A percentile compares a stretch with the other conserved stretches of the same genome.
phyloP scores from a whole-genome alignment of 2,113 vertebrate species.

The Antechinus stuartii region DNA sequence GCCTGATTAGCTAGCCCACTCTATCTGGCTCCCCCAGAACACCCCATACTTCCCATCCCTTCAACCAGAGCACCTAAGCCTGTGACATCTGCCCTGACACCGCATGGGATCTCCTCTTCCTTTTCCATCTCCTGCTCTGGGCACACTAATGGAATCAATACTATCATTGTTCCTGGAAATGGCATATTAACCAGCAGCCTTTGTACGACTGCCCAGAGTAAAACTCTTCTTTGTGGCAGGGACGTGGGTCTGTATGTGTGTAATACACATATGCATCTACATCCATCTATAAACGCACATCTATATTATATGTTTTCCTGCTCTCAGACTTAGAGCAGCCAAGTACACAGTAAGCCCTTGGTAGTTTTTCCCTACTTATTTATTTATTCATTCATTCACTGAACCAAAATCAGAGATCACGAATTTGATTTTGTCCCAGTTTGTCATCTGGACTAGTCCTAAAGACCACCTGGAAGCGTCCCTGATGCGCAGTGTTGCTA shows the following conservation, averaged over 20 bases:
- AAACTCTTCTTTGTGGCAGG: background rate
- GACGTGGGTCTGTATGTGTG: no score
- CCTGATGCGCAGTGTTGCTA: background rate
- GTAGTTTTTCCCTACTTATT: background rate
- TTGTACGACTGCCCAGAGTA: background rate
- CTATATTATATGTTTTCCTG: background rate
- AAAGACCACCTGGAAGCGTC: slow-evolving; percentile 7
- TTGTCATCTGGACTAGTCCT: background rate
- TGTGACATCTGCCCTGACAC: background rate
- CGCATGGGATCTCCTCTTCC: background rate
- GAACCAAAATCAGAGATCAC: background rate
- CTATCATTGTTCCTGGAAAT: background rate
- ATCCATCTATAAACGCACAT: background rate
- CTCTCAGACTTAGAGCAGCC: background rate
- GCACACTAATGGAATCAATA: background rate
- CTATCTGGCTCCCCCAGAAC: background rate
- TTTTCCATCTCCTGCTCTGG: background rate
- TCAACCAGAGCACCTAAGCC: background rate
- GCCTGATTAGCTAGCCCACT: background rate
- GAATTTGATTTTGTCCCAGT: background rate
- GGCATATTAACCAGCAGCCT: background rate
- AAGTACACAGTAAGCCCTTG: background rate
- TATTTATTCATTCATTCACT: background rate
- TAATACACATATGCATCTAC: no score
- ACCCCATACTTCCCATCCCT: background rate